A percentile compares a stretch with the other conserved stretches of the same genome.
phyloP scores from a whole-genome alignment of 1,140 invertebrate species.

The Brachionus asplanchnoidis region DNA sequence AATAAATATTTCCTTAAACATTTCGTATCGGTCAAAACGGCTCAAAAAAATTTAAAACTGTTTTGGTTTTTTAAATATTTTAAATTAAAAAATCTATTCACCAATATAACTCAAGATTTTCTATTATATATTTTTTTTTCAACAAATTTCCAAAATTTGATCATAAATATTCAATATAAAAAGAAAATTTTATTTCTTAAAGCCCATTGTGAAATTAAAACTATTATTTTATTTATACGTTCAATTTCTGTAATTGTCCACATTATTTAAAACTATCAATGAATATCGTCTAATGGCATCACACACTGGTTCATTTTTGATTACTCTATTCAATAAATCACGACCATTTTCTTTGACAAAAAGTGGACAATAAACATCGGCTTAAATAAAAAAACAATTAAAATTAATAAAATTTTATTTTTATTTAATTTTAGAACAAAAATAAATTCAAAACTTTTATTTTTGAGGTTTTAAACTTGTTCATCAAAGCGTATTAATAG shows the following conservation, averaged over 20 bases:
- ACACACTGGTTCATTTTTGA: neutral
- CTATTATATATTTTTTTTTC: neutral
- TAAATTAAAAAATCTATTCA: neutral
- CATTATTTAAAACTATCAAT: neutral
- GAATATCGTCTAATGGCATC: slow-evolving; percentile 12
- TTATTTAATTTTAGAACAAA: neutral
- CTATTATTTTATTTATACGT: neutral
- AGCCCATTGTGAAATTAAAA: neutral
- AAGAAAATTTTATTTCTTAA: neutral
- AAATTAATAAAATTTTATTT: neutral
- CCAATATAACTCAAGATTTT: neutral
- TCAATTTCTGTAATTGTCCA: neutral
- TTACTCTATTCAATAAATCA: slow-evolving; percentile 60
- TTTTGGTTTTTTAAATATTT: too few species aligned
- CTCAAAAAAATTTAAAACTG: neutral
- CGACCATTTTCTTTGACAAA: slow-evolving; percentile 79
- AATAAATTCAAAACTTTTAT: too few species aligned
- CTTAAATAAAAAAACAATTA: slow-evolving; percentile 55
- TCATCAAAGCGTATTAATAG: too few species aligned
- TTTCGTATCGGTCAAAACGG: neutral
- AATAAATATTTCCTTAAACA: neutral
- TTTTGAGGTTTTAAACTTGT: too few species aligned
- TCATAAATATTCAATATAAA: neutral
- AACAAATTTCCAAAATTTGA: neutral
- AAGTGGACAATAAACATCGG: slow-evolving; percentile 81